Conservation (phyloP, 2,113 vertebrate genomes). For the Amia ocellicauda region DNA sequence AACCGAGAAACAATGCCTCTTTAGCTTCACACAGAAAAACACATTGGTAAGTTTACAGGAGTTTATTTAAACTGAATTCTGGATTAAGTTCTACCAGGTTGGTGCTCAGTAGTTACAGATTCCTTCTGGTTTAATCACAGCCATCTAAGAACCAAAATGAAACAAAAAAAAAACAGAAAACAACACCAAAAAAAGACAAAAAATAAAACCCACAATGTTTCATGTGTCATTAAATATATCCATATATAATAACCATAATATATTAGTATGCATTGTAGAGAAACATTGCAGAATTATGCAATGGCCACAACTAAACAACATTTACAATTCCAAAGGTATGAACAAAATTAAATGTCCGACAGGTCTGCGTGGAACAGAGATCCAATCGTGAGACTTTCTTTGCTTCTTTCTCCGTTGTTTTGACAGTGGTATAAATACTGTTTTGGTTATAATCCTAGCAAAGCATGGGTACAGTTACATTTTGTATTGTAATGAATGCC, state of each 20-base stretch:
- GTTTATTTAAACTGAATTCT: slow-evolving; percentile 89
- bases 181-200: slow-evolving; percentile 50
- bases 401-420: too few relatives aligned
- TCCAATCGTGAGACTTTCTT: background rate
- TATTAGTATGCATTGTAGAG: slow-evolving; percentile 98
- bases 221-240: slow-evolving; percentile 98
- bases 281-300: slow-evolving; percentile 73
- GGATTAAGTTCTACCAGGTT: slow-evolving; percentile 85
- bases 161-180: slow-evolving; percentile 49
- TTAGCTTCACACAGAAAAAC: background rate
- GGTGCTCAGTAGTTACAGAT: slow-evolving; percentile 86
- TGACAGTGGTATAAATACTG: background rate
- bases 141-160: slow-evolving; percentile 71
- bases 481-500: too few relatives aligned
- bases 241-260: slow-evolving; percentile 99
- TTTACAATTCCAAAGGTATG: slow-evolving; percentile 74
- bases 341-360: slow-evolving; percentile 53
- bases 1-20: too few relatives aligned
- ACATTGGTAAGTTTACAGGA: slow-evolving; percentile 66
- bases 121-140: slow-evolving; percentile 77
- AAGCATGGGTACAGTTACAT: too few relatives aligned
- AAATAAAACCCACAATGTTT: slow-evolving; percentile 88
- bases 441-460: too few relatives aligned
- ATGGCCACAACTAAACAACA: slow-evolving; percentile 70
- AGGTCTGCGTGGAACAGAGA: slow-evolving; percentile 23